Base-by-base conservation (phyloP, 2,113 vertebrate species). In the Pterophyllum scalare region DNA sequence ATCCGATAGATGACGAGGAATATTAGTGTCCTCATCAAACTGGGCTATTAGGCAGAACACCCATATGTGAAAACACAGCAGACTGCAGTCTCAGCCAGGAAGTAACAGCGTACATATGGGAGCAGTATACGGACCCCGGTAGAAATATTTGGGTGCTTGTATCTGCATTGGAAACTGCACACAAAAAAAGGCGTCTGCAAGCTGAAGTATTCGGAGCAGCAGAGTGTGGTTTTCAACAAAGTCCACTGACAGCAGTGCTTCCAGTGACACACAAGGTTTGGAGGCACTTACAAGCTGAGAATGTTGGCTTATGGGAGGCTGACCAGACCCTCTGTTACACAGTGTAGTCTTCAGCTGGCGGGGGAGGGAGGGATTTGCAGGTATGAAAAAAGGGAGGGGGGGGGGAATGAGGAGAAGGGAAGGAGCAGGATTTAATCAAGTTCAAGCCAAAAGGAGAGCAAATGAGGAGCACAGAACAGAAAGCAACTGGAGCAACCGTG, bases 281-380 rank as follows among this genome's bases (percentile, higher is more conserved):
- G 80, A 13, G 87, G 79, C 85, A 94, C 94, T 94, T 94, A 94
- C 93, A 70, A 79, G 75, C 64, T 85, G 88, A 75, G 84, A 79
- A 56, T 80, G 89, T 8, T 57, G 88, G 81, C 33, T 90, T 78
- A 20, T 64, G 82, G 86, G 12, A 76, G 91, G 81, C 22, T 84
- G 90, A 81, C 17, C 82, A 77, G 91, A 83, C 46, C 65, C 82
- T 86, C 90, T 88, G 83, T 70, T 90, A 92, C 83, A 88, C 85
- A 95, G 87, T 54, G 94, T 81, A 2, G 74, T 88, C 94, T 93
- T 95, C 91, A 95, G 82, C 94, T 93, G 81, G 65, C 19, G 31
- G 72, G 38, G 62, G 31, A 81, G 75, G 38, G 38, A n/a, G 75
- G 38, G 38, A 58, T 77, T 85, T 76, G n/a, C 4, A 78, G 65